A percentile compares a stretch with the other conserved stretches of the same genome.
phyloP scores from a whole-genome alignment of 2,113 vertebrate species.

The Lasiurus cinereus region DNA sequence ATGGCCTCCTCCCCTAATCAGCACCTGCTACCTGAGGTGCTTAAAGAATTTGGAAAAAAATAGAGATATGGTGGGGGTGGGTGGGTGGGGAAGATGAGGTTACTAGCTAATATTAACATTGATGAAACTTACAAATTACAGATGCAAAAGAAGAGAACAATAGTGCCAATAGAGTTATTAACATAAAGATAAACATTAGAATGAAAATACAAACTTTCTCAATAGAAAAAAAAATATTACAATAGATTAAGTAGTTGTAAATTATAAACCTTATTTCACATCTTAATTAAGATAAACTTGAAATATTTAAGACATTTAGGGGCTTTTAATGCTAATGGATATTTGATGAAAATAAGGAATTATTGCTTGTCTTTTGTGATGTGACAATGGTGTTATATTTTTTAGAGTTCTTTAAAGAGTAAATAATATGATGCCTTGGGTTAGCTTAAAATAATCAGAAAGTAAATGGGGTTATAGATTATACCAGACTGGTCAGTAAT shows the following conservation, averaged over 20 bases:
- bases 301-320: background rate
- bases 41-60: background rate
- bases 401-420: background rate
- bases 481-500: background rate
- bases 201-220: slow-evolving; percentile 11
- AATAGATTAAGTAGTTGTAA: background rate
- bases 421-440: background rate
- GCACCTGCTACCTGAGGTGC: too few species aligned
- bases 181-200: background rate
- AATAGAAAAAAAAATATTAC: background rate
- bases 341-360: background rate
- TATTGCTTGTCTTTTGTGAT: background rate
- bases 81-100: background rate
- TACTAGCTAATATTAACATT: background rate
- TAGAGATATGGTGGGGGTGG: background rate
- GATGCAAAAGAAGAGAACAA: background rate
- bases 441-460: background rate
- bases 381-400: background rate
- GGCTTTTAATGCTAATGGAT: background rate
- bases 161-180: background rate
- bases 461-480: background rate
- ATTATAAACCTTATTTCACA: background rate
- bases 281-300: background rate
- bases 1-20: too few species aligned
- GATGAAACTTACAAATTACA: background rate